These are phyloP conservation scores for Tetrao urogallus DNA, from an alignment of 2,113 vertebrate species.

Conservation along the genomic window DNA sequence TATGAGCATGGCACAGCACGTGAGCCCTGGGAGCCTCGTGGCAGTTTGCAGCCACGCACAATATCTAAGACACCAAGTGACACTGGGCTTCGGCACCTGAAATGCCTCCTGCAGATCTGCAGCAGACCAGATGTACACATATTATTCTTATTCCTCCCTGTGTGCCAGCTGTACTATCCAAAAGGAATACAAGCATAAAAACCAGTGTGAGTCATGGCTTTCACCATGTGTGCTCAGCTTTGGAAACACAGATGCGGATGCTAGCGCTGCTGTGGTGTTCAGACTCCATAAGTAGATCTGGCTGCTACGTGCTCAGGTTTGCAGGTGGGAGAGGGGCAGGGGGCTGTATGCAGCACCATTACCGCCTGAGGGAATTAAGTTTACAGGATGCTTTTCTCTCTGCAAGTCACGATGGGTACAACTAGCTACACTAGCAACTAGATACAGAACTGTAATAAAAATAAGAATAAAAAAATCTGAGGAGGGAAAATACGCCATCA, in stretches of 20 bases:
- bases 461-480: background rate
- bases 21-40: accelerated
- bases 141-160: accelerated
- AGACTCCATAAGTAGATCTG: background rate
- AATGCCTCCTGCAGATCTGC: background rate
- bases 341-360: background rate
- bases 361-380: background rate
- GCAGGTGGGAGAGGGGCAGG: background rate
- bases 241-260: background rate
- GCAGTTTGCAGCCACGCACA: background rate
- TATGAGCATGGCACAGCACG: background rate
- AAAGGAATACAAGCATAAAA: background rate
- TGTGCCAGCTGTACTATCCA: background rate
- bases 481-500: background rate
- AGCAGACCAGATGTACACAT: background rate
- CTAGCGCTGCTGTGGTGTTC: background rate
- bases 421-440: no score
- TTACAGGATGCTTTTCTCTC: background rate
- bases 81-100: background rate
- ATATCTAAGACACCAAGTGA: accelerated
- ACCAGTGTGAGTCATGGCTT: background rate
- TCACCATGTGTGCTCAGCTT: background rate
- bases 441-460: accelerated
- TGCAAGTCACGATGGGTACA: background rate
- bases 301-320: background rate